Base-by-base conservation (phyloP, 2,888 invertebrate species). In the Netelia inedita region DNA sequence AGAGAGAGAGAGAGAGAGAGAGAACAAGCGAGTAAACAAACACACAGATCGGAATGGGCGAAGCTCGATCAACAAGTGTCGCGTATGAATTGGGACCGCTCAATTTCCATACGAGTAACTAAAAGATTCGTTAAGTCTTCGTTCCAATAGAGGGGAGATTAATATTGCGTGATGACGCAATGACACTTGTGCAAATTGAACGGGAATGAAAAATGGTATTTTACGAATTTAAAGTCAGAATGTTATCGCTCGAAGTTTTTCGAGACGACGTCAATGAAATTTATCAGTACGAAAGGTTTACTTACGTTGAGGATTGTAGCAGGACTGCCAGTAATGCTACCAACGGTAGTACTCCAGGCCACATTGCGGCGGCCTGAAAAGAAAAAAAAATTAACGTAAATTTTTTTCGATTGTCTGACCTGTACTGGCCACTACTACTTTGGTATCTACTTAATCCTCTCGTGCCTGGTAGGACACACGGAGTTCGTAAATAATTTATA, bases 301-400 rank as follows among this genome's bases (percentile, higher is more conserved):
- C 92, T 89, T 87, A 93, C 93, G 93, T 93, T 89, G 91, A 89
- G 82, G 91, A 91, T 91, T 92, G 92, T 88, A 92, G 90, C 91
- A 93, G 91, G 87, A 89, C 86, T 90, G 92, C 90, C 90, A 93
- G 92, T 92, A 93, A 91, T 90, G 89, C 91, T 91, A 93, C 90
- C 89, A 93, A 89, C 89, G 92, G 91, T 91, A 93, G 90, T 90
- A 91, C 93, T 92, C 93, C 93, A 93, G 93, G 93, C 93, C 93
- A 92, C 93, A 93, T 93, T 90, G 92, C 93, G 93, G 92, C 91
- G 92, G 93, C 93, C 93, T 93, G 91, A 89, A 93, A 93, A 82
- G 87, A 89, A 89, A 90, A 86, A 87, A 88, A 72, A 5, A 10
- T 9, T 35, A 6, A 6, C 6, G 35, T 46, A 0, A 46, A 14